Percentiles rank a stretch among this genome's conserved stretches.
These are phyloP conservation scores for Holacanthella duospinosa DNA, from an alignment of 2,888 invertebrate species.

Conservation along the genomic window DNA sequence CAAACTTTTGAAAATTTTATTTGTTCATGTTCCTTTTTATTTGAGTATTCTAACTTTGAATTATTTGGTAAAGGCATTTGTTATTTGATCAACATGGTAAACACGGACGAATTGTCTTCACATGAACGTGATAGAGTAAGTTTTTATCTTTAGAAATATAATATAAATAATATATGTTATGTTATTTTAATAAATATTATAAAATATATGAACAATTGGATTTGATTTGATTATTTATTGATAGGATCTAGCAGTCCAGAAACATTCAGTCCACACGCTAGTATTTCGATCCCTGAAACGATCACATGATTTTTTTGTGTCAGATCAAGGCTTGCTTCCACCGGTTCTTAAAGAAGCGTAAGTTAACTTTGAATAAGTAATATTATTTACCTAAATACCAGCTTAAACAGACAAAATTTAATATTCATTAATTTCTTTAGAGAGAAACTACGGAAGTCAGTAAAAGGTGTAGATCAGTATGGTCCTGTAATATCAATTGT, in stretches of 20 bases:
- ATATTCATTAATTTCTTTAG: conserved; percentile 44
- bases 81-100: not conserved
- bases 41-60: too few relatives aligned
- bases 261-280: conserved; percentile 91
- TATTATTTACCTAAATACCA: not conserved
- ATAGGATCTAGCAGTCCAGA: conserved; percentile 54
- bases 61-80: not conserved
- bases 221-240: not conserved
- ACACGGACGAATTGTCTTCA: too few relatives aligned
- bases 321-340: conserved; percentile 76
- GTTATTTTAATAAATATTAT: not conserved
- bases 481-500: conserved; percentile 71
- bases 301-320: conserved; percentile 93
- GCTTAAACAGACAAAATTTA: too few relatives aligned
- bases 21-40: too few relatives aligned
- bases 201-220: not conserved
- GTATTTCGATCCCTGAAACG: conserved; percentile 94
- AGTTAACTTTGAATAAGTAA: too few relatives aligned
- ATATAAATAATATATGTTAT: too few relatives aligned
- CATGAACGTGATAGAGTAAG: too few relatives aligned
- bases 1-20: not conserved
- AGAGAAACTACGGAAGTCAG: conserved; percentile 57
- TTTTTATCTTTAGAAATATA: too few relatives aligned
- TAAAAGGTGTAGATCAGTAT: conserved; percentile 78
- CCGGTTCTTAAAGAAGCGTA: conserved; percentile 74